phyloP scores from a whole-genome alignment of 2,113 vertebrate species.

The Campylomormyrus numenius region DNA sequence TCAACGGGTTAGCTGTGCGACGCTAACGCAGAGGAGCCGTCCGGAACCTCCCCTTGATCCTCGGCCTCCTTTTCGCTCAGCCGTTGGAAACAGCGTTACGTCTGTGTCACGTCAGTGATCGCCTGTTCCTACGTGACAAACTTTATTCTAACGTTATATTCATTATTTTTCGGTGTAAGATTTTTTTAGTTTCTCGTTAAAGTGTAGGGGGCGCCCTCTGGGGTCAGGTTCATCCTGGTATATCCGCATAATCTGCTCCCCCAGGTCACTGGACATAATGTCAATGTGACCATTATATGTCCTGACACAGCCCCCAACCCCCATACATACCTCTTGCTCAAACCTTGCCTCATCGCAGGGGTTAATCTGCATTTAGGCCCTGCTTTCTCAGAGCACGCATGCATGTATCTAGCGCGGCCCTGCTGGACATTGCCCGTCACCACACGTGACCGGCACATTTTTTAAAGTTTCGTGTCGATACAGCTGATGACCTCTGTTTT shows the following conservation, averaged over 20 bases:
- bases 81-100: not conserved
- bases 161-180: not conserved
- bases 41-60: constrained; percentile 6
- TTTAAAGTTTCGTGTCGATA: not conserved
- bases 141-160: not conserved
- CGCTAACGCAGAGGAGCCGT: constrained; percentile 22
- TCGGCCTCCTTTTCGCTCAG: not conserved
- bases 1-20: constrained; percentile 36
- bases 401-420: no score
- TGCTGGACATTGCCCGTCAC: not conserved
- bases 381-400: not conserved
- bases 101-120: not conserved
- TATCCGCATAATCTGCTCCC: not conserved
- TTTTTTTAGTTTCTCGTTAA: not conserved
- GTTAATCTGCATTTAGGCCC: constrained; percentile 6
- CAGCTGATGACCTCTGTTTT: not conserved
- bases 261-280: not conserved
- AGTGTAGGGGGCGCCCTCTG: not conserved
- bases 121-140: not conserved
- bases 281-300: not conserved
- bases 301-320: not conserved
- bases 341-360: not conserved
- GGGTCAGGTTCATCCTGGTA: not conserved
- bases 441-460: not conserved
- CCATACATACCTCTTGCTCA: not conserved